Base-by-base conservation (phyloP, 1,140 invertebrate genomes). In the Limonius californicus region DNA sequence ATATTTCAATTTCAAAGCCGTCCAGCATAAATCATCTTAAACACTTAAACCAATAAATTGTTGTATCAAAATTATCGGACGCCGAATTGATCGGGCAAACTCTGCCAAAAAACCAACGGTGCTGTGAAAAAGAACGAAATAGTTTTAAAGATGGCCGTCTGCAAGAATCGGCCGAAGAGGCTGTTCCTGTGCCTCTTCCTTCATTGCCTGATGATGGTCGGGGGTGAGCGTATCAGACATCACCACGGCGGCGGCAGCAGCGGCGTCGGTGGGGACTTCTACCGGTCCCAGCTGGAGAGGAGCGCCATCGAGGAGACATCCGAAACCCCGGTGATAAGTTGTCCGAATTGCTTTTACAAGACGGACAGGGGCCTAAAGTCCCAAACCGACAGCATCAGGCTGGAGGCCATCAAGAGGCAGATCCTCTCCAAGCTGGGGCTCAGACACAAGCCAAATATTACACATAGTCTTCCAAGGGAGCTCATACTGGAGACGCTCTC, bases 391-490 rank as follows among this genome's bases (percentile, higher is more conserved):
- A 78, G 80, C 16, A 74, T 88, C 18, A 79, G 89, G 50, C 76
- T 91, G 21, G 88, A 90, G 70, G 86, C 87, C 1, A 90, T 91
- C 67, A 90, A 90, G 71, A 82, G 84, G 47, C 88, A 90, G 75
- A 90, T 91, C 63, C 76, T 91, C 11, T 83, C 82, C 6, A 91
- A 90, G 74, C 79, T 91, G 58, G 88, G 88, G 3, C 78, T 91
- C 14, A 81, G 81, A 39, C 75, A 77, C 8, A 84, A 85, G 59
- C 89, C 89, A 15, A 89, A 90, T 69, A 84, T 90, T 15, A 88
- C 86, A 4, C 76, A 82, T 47, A 83, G 84, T 8, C 74, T 88
- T 55, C 85, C 88, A 0, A 78, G 82, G 59, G 84, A 89, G 57
- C 77, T 90, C 23, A 84, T 89, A 9, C 76, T 88, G 67, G 84